Evolutionary conservation across 53 echinoderm and acorn worm genomes (phyloP).

Genomic region (Holothuria leucospilota): DNA sequence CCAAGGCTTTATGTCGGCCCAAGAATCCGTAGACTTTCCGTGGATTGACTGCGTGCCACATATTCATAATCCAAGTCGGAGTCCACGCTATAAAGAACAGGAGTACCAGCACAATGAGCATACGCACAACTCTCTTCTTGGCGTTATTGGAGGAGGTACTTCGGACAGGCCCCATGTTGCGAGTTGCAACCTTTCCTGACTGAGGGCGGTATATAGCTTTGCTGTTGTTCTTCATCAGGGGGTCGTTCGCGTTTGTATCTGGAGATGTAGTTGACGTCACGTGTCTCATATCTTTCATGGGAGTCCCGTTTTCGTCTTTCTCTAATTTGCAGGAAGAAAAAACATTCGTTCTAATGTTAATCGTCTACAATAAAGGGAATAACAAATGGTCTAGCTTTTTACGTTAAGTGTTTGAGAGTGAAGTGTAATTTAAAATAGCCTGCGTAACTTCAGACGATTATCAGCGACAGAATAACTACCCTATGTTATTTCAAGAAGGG

Average conservation of each 20-base stretch:
- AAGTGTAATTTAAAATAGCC: no score
- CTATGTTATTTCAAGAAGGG: no score
- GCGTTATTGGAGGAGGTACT: slow-evolving; percentile 79
- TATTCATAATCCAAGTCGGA: slow-evolving; percentile 86
- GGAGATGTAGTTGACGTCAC: background rate
- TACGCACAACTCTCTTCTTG: slow-evolving; percentile 86
- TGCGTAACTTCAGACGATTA: no score
- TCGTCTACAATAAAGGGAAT: no score
- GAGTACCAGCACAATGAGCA: slow-evolving; percentile 87
- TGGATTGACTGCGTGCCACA: slow-evolving; percentile 74
- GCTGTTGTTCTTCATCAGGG: slow-evolving; percentile 28
- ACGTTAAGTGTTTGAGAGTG: no score
- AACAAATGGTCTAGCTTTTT: no score
- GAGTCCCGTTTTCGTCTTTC: slow-evolving; percentile 85
- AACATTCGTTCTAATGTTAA: no score
- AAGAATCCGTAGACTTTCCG: slow-evolving; percentile 37
- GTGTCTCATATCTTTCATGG: slow-evolving; percentile 71
- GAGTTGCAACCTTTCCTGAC: slow-evolving; percentile 14
- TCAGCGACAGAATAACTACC: no score
- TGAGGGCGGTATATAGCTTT: slow-evolving; percentile 46
- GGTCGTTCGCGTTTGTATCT: slow-evolving; percentile 43
- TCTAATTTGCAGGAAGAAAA: slow-evolving; percentile 62
- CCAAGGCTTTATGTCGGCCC: background rate
- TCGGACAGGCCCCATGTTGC: slow-evolving; percentile 49
- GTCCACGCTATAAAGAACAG: slow-evolving; percentile 95